Percentiles rank a stretch among this genome's conserved stretches.
These are phyloP conservation scores for Philotrypesis tridentata DNA, from an alignment of 1,140 invertebrate species.

Conservation along the genomic window DNA sequence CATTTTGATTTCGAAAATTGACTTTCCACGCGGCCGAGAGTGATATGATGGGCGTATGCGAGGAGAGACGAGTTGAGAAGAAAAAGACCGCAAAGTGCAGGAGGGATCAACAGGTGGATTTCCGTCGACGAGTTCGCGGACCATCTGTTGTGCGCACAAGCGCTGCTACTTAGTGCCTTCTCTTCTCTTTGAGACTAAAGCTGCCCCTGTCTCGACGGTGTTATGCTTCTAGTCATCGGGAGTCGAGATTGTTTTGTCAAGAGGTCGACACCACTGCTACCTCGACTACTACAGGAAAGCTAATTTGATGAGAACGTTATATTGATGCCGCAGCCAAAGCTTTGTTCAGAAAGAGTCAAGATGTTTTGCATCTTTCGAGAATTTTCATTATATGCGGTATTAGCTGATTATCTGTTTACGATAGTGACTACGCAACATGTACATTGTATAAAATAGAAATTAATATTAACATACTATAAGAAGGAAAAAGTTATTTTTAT, in stretches of 20 bases:
- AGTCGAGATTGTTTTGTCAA: conserved; percentile 63
- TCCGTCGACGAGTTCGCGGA: conserved; percentile 52
- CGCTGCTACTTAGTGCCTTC: not conserved
- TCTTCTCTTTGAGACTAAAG: conserved; percentile 6
- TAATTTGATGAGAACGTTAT: conserved; percentile 59
- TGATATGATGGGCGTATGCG: not conserved
- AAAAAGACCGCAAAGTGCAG: not conserved
- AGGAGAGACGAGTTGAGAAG: not conserved
- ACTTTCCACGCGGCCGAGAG: not conserved
- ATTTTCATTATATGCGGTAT: not conserved
- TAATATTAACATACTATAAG: no score
- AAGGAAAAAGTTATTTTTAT: no score
- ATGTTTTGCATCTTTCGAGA: not conserved
- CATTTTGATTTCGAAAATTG: not conserved
- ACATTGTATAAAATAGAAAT: no score
- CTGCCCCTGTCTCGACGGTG: conserved; percentile 28
- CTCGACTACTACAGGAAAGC: conserved; percentile 42
- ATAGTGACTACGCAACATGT: no score
- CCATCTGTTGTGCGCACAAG: conserved; percentile 61
- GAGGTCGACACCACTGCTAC: no score
- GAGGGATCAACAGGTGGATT: conserved; percentile 58
- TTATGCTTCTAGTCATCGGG: conserved; percentile 31
- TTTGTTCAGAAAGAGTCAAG: conserved; percentile 28
- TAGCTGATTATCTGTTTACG: no score
- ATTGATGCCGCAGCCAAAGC: conserved; percentile 42